Evolutionary conservation across 2,797 vertebrate genomes (phyloP), one percentile per base, ranked within the genome.

Genomic region (Champsocephalus gunnari): DNA sequence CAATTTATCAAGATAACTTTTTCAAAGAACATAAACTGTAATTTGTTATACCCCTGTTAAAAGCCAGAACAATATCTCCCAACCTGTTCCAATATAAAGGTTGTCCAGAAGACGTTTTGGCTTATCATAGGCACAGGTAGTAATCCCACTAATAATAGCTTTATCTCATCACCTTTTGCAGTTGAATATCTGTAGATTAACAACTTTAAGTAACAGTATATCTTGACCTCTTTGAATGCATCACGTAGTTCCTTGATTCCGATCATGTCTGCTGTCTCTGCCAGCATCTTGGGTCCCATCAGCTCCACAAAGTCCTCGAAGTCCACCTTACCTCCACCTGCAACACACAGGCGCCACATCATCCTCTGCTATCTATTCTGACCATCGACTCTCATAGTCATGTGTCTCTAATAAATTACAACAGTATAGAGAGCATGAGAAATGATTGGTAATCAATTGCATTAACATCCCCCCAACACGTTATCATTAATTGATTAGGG

Each of bases 201-300:
- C 8, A 1, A 43, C 49, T 63, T 38, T 24, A 9, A 12, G 28
- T 4, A 41, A 57, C 21, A 19, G 9, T 59, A 0, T 24, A 13
- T 66, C 38, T 79, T 28, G 76, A 93, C 92, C 97, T 98, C 97
- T 21, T 94, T 96, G 87, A 99, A 99, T 57, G 98, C 97, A 0
- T 99, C 96, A 2, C 96, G 94, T 28, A 99, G 93, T 83, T 99
- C 97, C 87, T 97, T 96, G 71, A 98, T 95, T 0, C 98, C 98
- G 0, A 99, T 98, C 98, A 99, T 99, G 86, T 98, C 96, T 0
- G 97, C 97, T 0, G 98, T 99, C 92, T 99, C 98, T 0, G 95
- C 98, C 83, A 99, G 91, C 96, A 99, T 94, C 92, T 99, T 99
- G 43, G 98, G 98, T 41, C 97, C 98, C 97, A 99, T 99, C 84